A percentile compares a stretch with the other conserved stretches of the same genome.
These are phyloP conservation scores for Tetrax tetrax DNA, from an alignment of 2,113 vertebrate species.

Conservation along the genomic window DNA sequence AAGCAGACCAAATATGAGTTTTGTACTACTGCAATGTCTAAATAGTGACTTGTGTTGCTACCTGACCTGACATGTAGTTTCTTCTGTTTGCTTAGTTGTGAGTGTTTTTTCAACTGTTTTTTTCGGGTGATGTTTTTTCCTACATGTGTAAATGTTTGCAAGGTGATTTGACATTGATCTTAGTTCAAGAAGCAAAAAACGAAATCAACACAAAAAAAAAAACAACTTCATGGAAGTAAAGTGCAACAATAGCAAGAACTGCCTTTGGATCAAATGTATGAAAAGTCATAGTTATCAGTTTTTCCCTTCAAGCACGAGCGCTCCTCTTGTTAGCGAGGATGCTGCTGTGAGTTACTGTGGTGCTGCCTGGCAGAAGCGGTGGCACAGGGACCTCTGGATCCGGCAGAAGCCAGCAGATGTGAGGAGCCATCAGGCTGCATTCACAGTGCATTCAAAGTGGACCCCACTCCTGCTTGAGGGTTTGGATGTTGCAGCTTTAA, in stretches of 20 bases:
- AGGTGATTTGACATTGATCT: neutral
- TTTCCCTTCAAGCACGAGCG: neutral
- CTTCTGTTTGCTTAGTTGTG: neutral
- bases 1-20: neutral
- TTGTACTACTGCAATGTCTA: neutral
- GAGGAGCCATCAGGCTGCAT: neutral
- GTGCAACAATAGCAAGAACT: neutral
- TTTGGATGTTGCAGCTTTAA: neutral
- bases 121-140: neutral
- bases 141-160: neutral
- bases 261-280: neutral
- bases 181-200: neutral
- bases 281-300: neutral
- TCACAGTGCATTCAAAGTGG: neutral
- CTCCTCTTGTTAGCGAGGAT: fast-evolving
- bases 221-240: neutral
- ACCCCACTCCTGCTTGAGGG: neutral
- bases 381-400: neutral
- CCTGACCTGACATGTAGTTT: neutral
- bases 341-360: neutral
- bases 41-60: neutral
- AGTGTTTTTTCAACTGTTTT: neutral
- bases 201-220: neutral
- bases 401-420: neutral
- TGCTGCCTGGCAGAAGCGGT: neutral